Conservation (phyloP, 1,140 invertebrate species). For the Tribolium castaneum region DNA sequence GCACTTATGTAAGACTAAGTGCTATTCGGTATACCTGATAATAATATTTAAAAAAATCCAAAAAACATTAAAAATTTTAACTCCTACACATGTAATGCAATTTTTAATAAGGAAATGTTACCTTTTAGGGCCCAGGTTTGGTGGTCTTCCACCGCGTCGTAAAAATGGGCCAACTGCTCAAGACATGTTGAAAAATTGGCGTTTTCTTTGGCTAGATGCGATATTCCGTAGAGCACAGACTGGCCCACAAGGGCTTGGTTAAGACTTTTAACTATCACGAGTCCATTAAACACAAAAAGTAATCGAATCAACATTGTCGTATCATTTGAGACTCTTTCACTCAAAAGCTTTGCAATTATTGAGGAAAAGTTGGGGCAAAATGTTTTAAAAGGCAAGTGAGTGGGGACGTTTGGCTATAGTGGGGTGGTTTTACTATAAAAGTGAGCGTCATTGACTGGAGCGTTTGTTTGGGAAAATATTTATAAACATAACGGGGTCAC, state of each 20-base stretch:
- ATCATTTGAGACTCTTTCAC: constrained; percentile 1
- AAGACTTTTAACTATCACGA: neutral
- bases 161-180: constrained; percentile 14
- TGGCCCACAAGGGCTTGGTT: constrained; percentile 10
- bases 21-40: too few relatives aligned
- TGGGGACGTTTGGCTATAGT: neutral
- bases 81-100: too few relatives aligned
- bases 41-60: neutral
- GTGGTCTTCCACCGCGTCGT: constrained; percentile 4
- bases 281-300: neutral
- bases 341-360: neutral
- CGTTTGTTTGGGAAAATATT: neutral
- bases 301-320: constrained; percentile 23
- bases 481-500: neutral
- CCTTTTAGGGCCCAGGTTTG: constrained; percentile 43
- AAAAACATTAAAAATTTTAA: too few relatives aligned
- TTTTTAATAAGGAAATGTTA: too few relatives aligned
- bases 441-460: neutral
- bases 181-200: constrained; percentile 19
- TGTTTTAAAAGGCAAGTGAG: constrained; percentile 9
- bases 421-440: constrained; percentile 4
- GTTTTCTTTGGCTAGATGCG: constrained; percentile 3
- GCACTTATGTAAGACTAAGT: too few relatives aligned
- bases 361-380: neutral
- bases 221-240: constrained; percentile 38